A percentile compares a stretch with the other conserved stretches of the same genome.
These are phyloP conservation scores for Rousettus madagascariensis DNA, from an alignment of 2,797 vertebrate genomes.

Conservation along the genomic window DNA sequence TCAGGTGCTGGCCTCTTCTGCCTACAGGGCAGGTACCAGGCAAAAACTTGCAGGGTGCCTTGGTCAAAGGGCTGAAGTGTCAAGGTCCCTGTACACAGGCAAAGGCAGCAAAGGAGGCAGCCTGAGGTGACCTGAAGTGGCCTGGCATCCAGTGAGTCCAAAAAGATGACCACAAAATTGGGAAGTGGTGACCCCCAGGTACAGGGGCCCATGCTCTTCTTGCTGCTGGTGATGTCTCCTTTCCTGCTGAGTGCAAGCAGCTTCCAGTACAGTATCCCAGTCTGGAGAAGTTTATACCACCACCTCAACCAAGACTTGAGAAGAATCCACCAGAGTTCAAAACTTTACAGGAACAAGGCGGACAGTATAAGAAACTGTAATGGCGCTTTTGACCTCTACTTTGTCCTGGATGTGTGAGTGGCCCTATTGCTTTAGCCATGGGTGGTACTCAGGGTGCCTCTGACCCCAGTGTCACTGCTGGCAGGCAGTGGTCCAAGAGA, in stretches of 20 bases:
- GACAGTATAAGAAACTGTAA: conserved; percentile 83
- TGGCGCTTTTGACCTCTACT: conserved; percentile 94
- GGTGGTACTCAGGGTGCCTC: background rate
- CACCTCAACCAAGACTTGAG: background rate
- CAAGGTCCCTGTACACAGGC: background rate
- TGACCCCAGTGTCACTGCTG: background rate
- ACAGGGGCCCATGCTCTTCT: background rate
- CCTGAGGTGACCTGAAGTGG: background rate
- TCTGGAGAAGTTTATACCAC: background rate
- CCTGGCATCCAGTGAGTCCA: background rate
- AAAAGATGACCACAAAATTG: conserved; percentile 67
- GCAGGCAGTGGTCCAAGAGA: background rate
- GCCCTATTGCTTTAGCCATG: background rate
- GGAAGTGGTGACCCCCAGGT: conserved; percentile 40
- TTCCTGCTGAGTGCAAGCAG: conserved; percentile 80
- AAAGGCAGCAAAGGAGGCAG: too few relatives aligned
- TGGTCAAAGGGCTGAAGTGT: background rate
- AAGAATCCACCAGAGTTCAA: conserved; percentile 75
- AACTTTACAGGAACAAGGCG: too few relatives aligned
- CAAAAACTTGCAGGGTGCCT: background rate
- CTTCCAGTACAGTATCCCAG: conserved; percentile 29
- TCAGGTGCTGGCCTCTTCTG: background rate
- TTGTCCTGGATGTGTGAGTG: conserved; percentile 97
- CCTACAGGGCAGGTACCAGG: background rate
- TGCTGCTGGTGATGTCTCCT: conserved; percentile 60